Evolutionary conservation across 2,888 invertebrate species (phyloP).

Genomic region (Ypsolopha sequella): DNA sequence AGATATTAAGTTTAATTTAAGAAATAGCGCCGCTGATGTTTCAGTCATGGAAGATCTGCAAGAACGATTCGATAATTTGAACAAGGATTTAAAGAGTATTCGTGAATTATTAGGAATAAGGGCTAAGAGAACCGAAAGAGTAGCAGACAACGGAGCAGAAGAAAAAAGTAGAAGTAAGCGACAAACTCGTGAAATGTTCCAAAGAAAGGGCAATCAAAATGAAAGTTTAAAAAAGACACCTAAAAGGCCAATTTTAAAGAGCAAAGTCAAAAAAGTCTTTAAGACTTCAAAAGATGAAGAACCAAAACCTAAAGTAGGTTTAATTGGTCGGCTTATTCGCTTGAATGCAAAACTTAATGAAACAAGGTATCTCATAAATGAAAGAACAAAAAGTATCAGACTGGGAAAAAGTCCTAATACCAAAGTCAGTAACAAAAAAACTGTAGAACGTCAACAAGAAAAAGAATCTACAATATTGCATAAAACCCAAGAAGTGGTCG

Average conservation of each 20-base stretch:
- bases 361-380: not conserved
- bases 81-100: slow-evolving; percentile 29
- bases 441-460: not conserved
- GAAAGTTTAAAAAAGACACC: not conserved
- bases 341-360: slow-evolving; percentile 1
- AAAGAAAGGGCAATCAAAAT: not conserved
- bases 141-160: not conserved
- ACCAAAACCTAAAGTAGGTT: not conserved
- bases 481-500: not conserved
- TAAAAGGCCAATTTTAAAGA: not conserved
- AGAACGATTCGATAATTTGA: slow-evolving; percentile 23
- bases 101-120: slow-evolving; percentile 10
- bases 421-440: slow-evolving; percentile 1
- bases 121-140: slow-evolving; percentile 15
- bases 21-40: no score
- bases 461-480: not conserved
- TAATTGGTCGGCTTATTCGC: not conserved
- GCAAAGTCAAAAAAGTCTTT: slow-evolving; percentile 14
- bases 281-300: not conserved
- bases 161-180: slow-evolving; percentile 21
- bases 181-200: slow-evolving; percentile 8
- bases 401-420: not conserved
- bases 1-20: no score
- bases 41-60: not conserved
- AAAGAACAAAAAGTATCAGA: slow-evolving; percentile 1